Evolutionary conservation across 2,113 vertebrate species (phyloP).

Genomic region (Neotragus moschatus): DNA sequence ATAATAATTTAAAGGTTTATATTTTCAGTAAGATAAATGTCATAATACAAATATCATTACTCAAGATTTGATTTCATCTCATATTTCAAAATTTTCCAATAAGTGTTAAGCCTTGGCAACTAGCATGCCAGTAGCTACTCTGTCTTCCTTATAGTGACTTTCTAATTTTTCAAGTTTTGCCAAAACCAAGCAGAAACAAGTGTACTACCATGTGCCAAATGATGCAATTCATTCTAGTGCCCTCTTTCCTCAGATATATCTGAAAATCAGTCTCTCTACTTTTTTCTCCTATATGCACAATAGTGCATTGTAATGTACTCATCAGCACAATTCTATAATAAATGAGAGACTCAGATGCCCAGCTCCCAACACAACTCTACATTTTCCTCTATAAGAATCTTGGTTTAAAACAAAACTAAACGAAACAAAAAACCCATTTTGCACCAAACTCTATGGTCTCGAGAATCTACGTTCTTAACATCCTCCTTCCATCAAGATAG

Average conservation of each 20-base stretch:
- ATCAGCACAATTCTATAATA: slow-evolving; percentile 28
- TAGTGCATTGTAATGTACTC: background rate
- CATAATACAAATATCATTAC: slow-evolving; percentile 73
- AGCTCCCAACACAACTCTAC: slow-evolving; percentile 14
- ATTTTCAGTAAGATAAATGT: slow-evolving; percentile 71
- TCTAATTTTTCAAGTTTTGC: slow-evolving; percentile 26
- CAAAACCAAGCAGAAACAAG: slow-evolving; percentile 50
- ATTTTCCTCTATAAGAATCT: background rate
- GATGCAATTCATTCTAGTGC: background rate
- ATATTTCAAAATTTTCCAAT: slow-evolving; percentile 43
- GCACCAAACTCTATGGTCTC: background rate
- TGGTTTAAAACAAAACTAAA: background rate
- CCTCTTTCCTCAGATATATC: background rate
- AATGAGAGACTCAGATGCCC: background rate
- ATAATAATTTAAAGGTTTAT: background rate
- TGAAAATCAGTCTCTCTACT: slow-evolving; percentile 4
- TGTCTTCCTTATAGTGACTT: background rate
- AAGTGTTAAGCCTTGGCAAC: slow-evolving; percentile 57
- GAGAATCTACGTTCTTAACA: background rate
- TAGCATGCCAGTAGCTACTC: background rate
- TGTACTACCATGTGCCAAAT: slow-evolving; percentile 24
- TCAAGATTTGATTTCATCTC: slow-evolving; percentile 56
- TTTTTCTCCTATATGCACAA: slow-evolving; percentile 16
- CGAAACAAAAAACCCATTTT: background rate
- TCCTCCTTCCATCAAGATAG: background rate